These are phyloP conservation scores for Fringilla coelebs DNA, from an alignment of 2,797 vertebrate genomes.

Conservation along the genomic window DNA sequence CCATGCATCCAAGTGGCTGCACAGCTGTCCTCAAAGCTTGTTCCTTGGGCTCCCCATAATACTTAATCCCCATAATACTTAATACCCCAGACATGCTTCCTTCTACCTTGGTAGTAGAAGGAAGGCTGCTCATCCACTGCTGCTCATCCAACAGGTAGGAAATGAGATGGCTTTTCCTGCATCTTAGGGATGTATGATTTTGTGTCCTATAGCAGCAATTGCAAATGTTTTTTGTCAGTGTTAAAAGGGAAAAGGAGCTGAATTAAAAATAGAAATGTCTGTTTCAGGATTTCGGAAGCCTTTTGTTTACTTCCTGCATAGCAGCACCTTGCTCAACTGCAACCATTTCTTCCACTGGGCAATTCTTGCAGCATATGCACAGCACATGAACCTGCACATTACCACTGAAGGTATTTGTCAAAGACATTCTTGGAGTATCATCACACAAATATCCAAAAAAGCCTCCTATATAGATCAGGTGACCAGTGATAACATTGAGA, in stretches of 20 bases:
- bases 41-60: neutral
- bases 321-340: neutral
- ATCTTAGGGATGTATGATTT: neutral
- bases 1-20: too few species aligned
- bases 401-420: neutral
- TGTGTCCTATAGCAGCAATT: neutral
- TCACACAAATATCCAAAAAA: neutral
- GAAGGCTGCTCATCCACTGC: neutral
- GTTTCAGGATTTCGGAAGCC: neutral
- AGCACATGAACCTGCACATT: neutral
- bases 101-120: neutral
- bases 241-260: neutral
- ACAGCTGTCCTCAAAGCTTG: neutral
- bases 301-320: neutral
- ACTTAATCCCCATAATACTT: too few species aligned
- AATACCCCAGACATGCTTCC: accelerated
- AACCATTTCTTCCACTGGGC: neutral
- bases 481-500: neutral
- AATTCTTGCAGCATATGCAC: neutral
- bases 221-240: neutral
- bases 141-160: neutral
- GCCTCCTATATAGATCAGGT: neutral
- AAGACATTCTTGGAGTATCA: neutral
- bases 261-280: neutral
- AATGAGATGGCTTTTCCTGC: neutral